A percentile compares a stretch with the other conserved stretches of the same genome.
phyloP scores from a whole-genome alignment of 2,113 vertebrate genomes.

The Cheilinus undulatus region DNA sequence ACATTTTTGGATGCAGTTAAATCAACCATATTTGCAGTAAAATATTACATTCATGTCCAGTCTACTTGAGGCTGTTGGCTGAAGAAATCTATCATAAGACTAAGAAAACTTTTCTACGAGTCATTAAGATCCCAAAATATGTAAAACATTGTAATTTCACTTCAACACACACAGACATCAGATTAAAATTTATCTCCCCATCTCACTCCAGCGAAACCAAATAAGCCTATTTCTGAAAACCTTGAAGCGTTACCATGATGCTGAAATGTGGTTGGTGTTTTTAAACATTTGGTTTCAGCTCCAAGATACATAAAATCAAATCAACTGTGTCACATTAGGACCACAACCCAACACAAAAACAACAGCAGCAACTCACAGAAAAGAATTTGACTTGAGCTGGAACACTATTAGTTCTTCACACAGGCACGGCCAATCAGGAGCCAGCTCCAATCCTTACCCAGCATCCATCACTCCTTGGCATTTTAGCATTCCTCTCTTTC shows the following conservation, averaged over 20 bases:
- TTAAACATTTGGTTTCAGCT: not conserved
- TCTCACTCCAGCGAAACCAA: not conserved
- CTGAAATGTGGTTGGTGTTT: not conserved
- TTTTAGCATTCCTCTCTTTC: slow-evolving; percentile 29
- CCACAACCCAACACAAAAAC: not conserved
- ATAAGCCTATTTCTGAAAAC: not conserved
- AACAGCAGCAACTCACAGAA: not conserved
- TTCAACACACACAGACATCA: not conserved
- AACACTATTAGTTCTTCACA: not conserved
- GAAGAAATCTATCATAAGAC: not conserved
- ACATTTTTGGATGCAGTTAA: too few relatives aligned
- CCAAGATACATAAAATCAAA: not conserved
- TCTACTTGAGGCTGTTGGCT: not conserved
- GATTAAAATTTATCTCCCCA: not conserved
- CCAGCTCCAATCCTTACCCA: slow-evolving; percentile 45
- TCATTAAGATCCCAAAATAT: not conserved
- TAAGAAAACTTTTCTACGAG: not conserved
- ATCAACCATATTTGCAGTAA: too few relatives aligned
- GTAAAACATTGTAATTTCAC: not conserved
- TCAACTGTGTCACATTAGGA: not conserved
- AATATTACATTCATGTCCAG: not conserved
- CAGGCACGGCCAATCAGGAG: slow-evolving; percentile 26
- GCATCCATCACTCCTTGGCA: slow-evolving; percentile 58
- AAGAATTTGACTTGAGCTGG: not conserved
- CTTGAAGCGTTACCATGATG: not conserved